Percentiles rank a stretch among this genome's conserved stretches.
Conservation (phyloP, 2,888 invertebrate species). For the Lithophane leautieri region DNA sequence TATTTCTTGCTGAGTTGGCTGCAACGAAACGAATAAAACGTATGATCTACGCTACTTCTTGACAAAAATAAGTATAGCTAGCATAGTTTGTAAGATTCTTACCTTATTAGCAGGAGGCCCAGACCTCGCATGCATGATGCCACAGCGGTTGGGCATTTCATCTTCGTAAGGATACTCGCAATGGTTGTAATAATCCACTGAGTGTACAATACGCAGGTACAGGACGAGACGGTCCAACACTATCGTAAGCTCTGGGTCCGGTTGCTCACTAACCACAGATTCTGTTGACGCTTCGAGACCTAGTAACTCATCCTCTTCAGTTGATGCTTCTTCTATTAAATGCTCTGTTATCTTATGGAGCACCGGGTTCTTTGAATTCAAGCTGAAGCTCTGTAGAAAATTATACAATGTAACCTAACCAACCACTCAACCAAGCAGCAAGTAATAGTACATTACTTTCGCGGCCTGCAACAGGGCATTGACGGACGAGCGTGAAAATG, state of each 20-base stretch:
- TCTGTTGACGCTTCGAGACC: slow-evolving; percentile 90
- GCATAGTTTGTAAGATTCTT: slow-evolving; percentile 19
- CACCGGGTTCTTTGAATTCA: slow-evolving; percentile 97
- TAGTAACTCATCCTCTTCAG: slow-evolving; percentile 98
- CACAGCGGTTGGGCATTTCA: slow-evolving; percentile 99
- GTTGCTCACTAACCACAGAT: slow-evolving; percentile 74
- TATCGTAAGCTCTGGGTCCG: slow-evolving; percentile 88
- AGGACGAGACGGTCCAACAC: slow-evolving; percentile 95
- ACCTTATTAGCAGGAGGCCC: slow-evolving; percentile 96
- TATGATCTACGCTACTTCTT: not conserved
- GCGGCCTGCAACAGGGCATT: no score
- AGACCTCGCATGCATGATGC: slow-evolving; percentile 99
- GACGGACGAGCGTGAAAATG: no score
- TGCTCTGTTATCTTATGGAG: slow-evolving; percentile 99
- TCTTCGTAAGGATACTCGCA: slow-evolving; percentile 99
- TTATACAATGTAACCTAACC: not conserved
- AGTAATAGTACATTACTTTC: no score
- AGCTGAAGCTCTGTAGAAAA: slow-evolving; percentile 88
- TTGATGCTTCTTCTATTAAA: slow-evolving; percentile 99
- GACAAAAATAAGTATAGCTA: not conserved
- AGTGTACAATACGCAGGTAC: slow-evolving; percentile 98
- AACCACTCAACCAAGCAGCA: not conserved
- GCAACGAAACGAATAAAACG: slow-evolving; percentile 16
- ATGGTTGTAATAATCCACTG: slow-evolving; percentile 99
- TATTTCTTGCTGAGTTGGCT: slow-evolving; percentile 93